A percentile compares a stretch with the other conserved stretches of the same genome.
phyloP scores from a whole-genome alignment of 2,113 vertebrate genomes.

The Herpailurus yagouaroundi region DNA sequence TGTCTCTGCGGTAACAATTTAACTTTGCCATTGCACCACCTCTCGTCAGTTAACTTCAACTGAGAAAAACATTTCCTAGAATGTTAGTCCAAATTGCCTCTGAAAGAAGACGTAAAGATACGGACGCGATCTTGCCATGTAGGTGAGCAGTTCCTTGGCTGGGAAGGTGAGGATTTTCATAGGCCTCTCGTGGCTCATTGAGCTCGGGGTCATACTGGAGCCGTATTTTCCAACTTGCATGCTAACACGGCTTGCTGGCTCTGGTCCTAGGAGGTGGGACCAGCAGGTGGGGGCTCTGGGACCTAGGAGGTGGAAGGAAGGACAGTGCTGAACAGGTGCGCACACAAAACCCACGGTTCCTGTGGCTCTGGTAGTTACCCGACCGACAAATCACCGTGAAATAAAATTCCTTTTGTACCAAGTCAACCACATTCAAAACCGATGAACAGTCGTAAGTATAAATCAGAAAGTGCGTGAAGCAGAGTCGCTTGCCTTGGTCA shows the following conservation, averaged over 20 bases:
- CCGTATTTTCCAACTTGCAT: neutral
- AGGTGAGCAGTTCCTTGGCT: neutral
- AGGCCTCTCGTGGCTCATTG: neutral
- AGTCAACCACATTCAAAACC: neutral
- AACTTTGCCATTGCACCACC: neutral
- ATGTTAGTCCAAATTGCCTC: neutral
- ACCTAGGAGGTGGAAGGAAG: neutral
- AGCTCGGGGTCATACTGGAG: neutral
- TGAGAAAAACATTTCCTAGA: neutral
- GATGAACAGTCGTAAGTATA: neutral
- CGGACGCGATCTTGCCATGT: fast-evolving
- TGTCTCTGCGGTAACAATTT: neutral
- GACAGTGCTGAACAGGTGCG: neutral
- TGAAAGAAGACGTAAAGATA: neutral
- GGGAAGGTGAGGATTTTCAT: neutral
- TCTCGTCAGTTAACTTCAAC: neutral
- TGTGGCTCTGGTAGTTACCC: too few species aligned
- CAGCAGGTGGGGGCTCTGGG: too few species aligned
- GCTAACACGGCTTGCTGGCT: neutral
- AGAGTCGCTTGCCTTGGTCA: neutral
- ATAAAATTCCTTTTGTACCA: neutral
- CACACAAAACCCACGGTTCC: neutral
- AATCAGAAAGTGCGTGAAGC: neutral
- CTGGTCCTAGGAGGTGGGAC: neutral
- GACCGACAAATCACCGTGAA: neutral